Conservation (phyloP, 2,888 invertebrate genomes). For the Hecatera dysodea region DNA sequence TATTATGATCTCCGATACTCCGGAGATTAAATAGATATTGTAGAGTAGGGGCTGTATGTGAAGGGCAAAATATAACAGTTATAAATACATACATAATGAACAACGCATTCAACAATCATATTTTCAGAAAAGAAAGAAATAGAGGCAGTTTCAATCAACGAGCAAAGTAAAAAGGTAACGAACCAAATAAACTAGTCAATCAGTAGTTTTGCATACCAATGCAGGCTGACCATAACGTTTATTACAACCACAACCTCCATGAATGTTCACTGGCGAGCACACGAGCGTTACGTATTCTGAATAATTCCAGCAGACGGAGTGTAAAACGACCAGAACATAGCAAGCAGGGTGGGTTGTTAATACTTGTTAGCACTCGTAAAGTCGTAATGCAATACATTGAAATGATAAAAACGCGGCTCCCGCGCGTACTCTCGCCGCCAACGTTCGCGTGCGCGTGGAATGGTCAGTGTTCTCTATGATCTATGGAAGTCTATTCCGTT, state of each 20-base stretch:
- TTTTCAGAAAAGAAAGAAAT: too few species aligned
- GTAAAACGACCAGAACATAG: background rate
- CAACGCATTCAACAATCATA: too few species aligned
- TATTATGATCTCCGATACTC: conserved; percentile 1
- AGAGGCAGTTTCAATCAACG: too few species aligned
- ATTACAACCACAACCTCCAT: background rate
- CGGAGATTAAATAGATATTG: background rate
- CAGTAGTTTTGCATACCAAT: background rate
- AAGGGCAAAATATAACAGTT: too few species aligned
- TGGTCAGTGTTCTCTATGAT: background rate
- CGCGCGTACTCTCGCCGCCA: conserved; percentile 8
- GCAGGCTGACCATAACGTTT: background rate
- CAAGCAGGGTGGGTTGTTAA: background rate
- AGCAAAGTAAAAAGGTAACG: too few species aligned
- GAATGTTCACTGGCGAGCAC: background rate
- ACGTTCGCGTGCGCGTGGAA: conserved; percentile 20
- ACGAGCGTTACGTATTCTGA: background rate
- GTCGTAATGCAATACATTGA: background rate
- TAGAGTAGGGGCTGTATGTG: background rate
- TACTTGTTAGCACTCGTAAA: too few species aligned
- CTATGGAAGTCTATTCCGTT: background rate
- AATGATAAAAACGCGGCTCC: conserved; percentile 35
- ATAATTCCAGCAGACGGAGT: background rate
- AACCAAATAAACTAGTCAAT: background rate
- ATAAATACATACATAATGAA: too few species aligned